Conservation (phyloP, 1,140 invertebrate genomes). For the Hyles vespertilio region DNA sequence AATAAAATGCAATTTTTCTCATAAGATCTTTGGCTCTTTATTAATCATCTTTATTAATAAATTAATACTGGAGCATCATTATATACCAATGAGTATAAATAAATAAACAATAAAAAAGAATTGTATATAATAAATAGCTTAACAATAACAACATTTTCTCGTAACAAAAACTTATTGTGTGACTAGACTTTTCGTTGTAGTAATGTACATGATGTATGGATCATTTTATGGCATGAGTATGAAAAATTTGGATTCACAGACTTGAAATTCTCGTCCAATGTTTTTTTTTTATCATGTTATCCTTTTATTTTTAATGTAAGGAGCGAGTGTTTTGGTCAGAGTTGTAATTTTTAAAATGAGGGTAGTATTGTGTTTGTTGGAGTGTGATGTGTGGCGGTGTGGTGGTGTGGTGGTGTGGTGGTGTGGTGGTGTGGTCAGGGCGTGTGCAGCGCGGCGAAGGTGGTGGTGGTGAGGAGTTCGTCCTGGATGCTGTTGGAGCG, state of each 20-base stretch:
- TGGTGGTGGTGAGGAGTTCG: constrained; percentile 81
- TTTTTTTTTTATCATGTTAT: no score
- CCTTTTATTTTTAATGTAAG: no score
- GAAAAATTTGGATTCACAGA: no score
- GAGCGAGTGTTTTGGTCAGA: no score
- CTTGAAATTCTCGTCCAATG: no score
- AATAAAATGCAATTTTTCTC: not conserved
- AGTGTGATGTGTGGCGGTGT: no score
- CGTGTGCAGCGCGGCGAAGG: constrained; percentile 14
- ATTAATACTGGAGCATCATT: constrained; percentile 55
- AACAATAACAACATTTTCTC: constrained; percentile 36
- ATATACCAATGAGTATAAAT: constrained; percentile 49
- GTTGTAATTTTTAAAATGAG: no score
- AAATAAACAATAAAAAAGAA: constrained; percentile 59
- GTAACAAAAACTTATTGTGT: constrained; percentile 16
- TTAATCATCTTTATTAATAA: no score
- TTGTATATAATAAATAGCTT: constrained; percentile 52
- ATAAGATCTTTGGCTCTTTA: constrained; percentile 43
- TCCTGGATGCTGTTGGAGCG: constrained; percentile 89
- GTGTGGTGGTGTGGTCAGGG: constrained; percentile 24
- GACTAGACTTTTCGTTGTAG: constrained; percentile 32
- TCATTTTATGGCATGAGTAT: no score
- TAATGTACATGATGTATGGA: constrained; percentile 21
- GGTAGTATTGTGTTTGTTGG: no score
- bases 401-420: no score